Evolutionary conservation across 2,797 vertebrate species (phyloP).

Genomic region (Channallabes apus): DNA sequence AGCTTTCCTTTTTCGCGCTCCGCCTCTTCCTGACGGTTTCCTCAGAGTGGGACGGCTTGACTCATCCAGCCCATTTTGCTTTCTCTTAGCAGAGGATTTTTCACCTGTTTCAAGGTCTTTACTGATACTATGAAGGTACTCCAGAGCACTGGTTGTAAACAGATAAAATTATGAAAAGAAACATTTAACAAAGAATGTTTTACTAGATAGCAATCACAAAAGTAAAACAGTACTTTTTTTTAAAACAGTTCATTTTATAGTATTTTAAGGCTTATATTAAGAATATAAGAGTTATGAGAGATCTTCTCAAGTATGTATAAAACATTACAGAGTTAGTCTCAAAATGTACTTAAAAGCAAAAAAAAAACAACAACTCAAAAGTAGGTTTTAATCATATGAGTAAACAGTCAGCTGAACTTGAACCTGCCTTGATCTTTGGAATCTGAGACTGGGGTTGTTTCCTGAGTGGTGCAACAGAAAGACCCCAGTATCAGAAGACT

Average conservation of each 20-base stretch:
- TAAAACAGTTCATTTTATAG: not conserved
- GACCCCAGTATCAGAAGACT: not conserved
- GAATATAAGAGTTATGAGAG: not conserved
- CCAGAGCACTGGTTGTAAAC: constrained; percentile 77
- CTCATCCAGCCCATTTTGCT: not conserved
- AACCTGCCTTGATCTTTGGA: not conserved
- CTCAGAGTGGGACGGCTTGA: not conserved
- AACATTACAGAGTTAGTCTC: not conserved
- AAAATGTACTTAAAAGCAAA: not conserved
- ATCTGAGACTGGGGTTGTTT: not conserved
- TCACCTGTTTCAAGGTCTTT: constrained; percentile 67
- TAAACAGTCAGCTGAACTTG: not conserved
- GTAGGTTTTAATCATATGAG: not conserved
- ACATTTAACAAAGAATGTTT: not conserved
- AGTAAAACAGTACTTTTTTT: not conserved
- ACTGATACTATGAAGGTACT: constrained; percentile 75
- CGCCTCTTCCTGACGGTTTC: constrained; percentile 36
- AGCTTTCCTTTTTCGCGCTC: constrained; percentile 61
- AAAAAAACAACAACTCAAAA: not conserved
- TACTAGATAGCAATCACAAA: not conserved
- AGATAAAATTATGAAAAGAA: constrained; percentile 8
- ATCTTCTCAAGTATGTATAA: not conserved
- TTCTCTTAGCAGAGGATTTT: constrained; percentile 47
- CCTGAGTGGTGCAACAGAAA: not conserved
- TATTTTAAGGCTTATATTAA: not conserved